Percentiles rank a stretch among this genome's conserved stretches.
Conservation (phyloP, 2,797 vertebrate species). For the Sciaenops ocellatus region DNA sequence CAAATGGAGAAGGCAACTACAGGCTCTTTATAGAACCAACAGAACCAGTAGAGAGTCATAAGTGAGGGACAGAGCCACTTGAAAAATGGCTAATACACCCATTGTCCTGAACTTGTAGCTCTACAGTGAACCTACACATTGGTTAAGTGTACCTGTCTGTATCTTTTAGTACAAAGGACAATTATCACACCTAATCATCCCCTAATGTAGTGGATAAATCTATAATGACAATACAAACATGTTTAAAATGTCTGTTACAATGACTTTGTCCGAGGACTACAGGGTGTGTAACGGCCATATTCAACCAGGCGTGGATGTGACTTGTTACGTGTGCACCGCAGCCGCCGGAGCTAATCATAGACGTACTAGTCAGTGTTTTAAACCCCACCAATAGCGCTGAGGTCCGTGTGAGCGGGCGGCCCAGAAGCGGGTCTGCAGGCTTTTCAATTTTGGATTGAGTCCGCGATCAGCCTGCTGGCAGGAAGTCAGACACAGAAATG, state of each 20-base stretch:
- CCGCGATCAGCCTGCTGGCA: no score
- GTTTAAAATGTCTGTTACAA: not conserved
- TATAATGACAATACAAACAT: not conserved
- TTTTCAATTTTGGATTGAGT: no score
- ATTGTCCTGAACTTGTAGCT: not conserved
- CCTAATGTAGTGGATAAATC: not conserved
- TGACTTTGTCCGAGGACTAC: not conserved
- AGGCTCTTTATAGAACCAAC: slow-evolving; percentile 1
- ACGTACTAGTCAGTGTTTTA: no score
- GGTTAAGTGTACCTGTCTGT: not conserved
- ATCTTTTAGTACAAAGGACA: not conserved
- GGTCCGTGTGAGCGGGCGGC: no score
- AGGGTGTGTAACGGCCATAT: not conserved
- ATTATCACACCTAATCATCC: not conserved
- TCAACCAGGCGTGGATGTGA: no score
- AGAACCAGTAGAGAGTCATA: not conserved
- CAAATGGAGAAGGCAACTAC: slow-evolving; percentile 14
- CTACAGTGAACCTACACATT: not conserved
- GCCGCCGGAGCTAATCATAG: no score
- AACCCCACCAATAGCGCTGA: no score
- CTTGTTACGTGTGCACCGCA: no score
- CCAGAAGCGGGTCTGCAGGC: no score
- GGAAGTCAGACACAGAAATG: no score
- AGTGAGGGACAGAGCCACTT: not conserved
- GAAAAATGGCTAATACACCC: not conserved